Conservation (phyloP, 2,797 vertebrate genomes). For the Chrosomus eos region DNA sequence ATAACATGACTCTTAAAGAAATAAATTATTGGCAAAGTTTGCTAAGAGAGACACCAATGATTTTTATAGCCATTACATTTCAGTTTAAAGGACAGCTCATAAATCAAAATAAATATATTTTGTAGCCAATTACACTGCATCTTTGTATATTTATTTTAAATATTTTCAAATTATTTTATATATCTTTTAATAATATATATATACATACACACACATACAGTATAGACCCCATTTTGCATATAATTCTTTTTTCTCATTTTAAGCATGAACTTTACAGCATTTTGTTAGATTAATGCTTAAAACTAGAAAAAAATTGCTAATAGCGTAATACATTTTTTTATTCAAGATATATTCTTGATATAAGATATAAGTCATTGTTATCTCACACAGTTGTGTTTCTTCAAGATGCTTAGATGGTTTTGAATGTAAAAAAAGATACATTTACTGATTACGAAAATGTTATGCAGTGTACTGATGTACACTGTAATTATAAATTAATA, state of each 20-base stretch:
- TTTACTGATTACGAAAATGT: too few relatives aligned
- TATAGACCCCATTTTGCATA: not conserved
- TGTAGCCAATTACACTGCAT: not conserved
- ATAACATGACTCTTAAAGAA: not conserved
- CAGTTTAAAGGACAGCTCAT: not conserved
- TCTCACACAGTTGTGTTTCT: not conserved
- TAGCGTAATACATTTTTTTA: too few relatives aligned
- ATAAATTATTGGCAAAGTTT: not conserved
- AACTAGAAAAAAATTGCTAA: not conserved
- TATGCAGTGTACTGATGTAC: not conserved
- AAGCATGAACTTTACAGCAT: not conserved
- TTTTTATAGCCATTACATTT: not conserved
- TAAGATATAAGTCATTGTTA: not conserved
- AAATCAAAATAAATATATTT: constrained; percentile 6
- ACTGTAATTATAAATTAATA: not conserved
- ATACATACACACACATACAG: too few relatives aligned
- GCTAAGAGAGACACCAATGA: constrained; percentile 5
- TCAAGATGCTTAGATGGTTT: not conserved
- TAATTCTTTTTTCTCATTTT: not conserved
- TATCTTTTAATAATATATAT: not conserved
- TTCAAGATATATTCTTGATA: too few relatives aligned
- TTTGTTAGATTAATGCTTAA: not conserved
- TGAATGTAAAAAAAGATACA: not conserved
- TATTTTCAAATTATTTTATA: not conserved
- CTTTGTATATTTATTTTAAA: not conserved